Percentiles rank a stretch among this genome's conserved stretches.
phyloP scores from a whole-genome alignment of 2,113 vertebrate genomes.

The Saccopteryx bilineata region DNA sequence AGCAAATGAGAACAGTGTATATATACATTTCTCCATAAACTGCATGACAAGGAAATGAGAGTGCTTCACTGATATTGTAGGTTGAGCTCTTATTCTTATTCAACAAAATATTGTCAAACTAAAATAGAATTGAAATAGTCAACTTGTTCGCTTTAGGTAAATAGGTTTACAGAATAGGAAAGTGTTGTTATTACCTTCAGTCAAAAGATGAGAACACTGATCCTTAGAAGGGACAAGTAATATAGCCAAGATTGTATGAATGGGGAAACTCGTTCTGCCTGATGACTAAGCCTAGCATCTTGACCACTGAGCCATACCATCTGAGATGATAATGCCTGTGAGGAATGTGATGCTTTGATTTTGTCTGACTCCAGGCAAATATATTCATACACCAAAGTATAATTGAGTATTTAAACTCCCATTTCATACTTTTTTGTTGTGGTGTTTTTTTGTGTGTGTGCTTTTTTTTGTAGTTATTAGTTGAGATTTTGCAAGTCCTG shows the following conservation, averaged over 20 bases:
- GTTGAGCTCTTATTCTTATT: not conserved
- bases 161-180: not conserved
- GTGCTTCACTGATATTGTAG: not conserved
- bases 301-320: not conserved
- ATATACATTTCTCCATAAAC: not conserved
- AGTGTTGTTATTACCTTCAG: not conserved
- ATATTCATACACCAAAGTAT: not conserved
- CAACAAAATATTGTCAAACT: not conserved
- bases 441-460: not conserved
- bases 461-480: slow-evolving; percentile 33
- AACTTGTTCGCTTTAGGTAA: slow-evolving; percentile 6
- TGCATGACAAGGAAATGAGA: not conserved
- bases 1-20: not conserved
- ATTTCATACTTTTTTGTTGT: not conserved
- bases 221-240: not conserved
- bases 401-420: not conserved
- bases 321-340: not conserved
- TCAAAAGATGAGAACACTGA: slow-evolving; percentile 27
- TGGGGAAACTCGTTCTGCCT: not conserved
- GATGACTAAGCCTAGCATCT: not conserved
- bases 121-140: slow-evolving; percentile 7
- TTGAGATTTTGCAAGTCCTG: slow-evolving; percentile 35
- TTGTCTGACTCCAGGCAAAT: not conserved
- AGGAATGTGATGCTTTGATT: not conserved
- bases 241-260: not conserved